Evolutionary conservation across 2,113 vertebrate genomes (phyloP).

Genomic region (Arenaria interpres): DNA sequence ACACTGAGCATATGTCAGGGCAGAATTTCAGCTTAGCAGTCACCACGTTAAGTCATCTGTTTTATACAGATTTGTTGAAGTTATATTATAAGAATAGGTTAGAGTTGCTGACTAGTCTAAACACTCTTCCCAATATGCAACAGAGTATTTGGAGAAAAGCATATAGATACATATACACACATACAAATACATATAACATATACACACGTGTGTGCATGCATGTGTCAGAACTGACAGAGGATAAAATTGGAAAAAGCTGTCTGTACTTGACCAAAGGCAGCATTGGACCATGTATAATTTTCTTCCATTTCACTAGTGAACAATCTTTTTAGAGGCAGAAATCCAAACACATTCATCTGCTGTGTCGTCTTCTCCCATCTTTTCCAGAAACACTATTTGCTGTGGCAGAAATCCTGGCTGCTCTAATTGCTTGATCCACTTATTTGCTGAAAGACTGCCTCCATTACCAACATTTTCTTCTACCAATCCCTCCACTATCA

Average conservation of each 20-base stretch:
- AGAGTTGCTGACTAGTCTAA: background rate
- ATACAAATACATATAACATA: background rate
- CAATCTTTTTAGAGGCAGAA: background rate
- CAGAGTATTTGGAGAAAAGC: background rate
- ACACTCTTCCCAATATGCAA: background rate
- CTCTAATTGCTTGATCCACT: conserved; percentile 12
- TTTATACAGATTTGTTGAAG: background rate
- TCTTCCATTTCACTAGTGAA: background rate
- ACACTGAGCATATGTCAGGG: background rate
- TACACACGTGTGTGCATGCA: rapidly evolving
- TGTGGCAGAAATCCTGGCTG: background rate
- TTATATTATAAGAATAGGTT: background rate
- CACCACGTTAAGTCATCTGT: background rate
- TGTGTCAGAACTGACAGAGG: background rate
- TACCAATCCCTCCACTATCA: background rate
- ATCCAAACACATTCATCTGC: background rate
- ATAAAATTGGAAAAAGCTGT: background rate
- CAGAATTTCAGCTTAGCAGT: background rate
- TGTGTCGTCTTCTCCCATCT: background rate
- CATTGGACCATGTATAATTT: background rate
- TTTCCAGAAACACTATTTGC: background rate
- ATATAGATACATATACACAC: rapidly evolving
- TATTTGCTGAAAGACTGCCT: background rate
- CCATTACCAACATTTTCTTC: conserved; percentile 1
- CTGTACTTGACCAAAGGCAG: background rate